Evolutionary conservation across 2,113 vertebrate species (phyloP).

Genomic region (Gopherus flavomarginatus): DNA sequence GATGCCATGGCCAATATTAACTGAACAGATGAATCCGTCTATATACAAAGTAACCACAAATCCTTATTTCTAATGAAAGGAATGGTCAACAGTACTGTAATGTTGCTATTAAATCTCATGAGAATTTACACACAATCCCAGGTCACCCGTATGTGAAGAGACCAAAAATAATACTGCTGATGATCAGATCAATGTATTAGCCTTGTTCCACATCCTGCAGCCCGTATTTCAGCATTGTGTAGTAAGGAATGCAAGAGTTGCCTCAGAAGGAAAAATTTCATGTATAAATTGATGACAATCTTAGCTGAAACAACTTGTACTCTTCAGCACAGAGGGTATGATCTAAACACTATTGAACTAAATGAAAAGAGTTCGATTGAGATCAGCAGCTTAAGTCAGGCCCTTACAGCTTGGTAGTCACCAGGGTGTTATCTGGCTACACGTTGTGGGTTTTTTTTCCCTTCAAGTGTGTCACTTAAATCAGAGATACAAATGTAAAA

Average conservation of each 20-base stretch:
- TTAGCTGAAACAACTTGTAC: neutral
- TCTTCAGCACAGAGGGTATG: neutral
- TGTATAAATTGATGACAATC: neutral
- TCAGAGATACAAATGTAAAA: neutral
- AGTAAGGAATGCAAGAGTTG: neutral
- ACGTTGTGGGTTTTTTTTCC: fast-evolving
- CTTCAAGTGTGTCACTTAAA: neutral
- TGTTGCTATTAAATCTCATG: neutral
- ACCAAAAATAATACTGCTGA: neutral
- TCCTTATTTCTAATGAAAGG: neutral
- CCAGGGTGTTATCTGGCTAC: neutral
- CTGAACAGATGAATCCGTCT: neutral
- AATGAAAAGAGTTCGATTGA: neutral
- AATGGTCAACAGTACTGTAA: neutral
- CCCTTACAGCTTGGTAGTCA: neutral
- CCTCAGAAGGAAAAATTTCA: neutral
- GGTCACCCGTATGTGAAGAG: neutral
- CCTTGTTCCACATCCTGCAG: neutral
- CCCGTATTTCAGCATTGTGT: neutral
- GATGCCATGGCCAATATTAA: neutral
- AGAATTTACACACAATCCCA: neutral
- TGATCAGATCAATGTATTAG: neutral
- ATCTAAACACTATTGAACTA: neutral
- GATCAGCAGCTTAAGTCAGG: neutral
- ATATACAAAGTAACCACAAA: neutral